Percentiles rank a stretch among this genome's conserved stretches.
phyloP scores from a whole-genome alignment of 2,113 vertebrate species.

The Chiloscyllium plagiosum region DNA sequence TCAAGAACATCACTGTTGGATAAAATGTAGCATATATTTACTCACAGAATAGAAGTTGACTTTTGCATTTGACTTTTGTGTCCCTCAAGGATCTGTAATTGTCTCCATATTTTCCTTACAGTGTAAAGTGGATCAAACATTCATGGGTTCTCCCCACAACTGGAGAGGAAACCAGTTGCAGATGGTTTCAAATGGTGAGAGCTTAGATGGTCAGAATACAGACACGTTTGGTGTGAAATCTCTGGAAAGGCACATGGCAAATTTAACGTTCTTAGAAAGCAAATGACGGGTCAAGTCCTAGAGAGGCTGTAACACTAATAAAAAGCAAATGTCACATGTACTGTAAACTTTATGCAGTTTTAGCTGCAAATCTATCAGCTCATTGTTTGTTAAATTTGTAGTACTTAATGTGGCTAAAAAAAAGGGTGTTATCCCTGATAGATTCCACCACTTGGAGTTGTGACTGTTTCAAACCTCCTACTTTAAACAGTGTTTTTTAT shows the following conservation, averaged over 20 bases:
- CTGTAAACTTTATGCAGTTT: slow-evolving; percentile 19
- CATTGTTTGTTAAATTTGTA: slow-evolving; percentile 18
- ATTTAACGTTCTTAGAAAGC: slow-evolving; percentile 74
- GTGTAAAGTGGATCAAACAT: slow-evolving; percentile 68
- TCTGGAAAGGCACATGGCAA: slow-evolving; percentile 71
- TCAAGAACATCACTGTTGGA: background rate
- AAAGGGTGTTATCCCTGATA: background rate
- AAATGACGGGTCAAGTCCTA: slow-evolving; percentile 55
- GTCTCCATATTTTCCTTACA: slow-evolving; percentile 43
- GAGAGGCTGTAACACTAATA: background rate
- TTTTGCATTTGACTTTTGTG: background rate
- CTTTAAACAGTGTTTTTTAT: background rate
- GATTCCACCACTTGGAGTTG: background rate
- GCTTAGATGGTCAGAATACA: slow-evolving; percentile 60
- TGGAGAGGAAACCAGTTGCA: slow-evolving; percentile 72
- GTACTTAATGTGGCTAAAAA: slow-evolving; percentile 6
- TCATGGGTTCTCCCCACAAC: slow-evolving; percentile 62
- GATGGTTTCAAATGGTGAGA: slow-evolving; percentile 58
- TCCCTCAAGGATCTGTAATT: background rate
- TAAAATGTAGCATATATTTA: background rate
- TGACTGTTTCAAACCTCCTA: slow-evolving; percentile 9
- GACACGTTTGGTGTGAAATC: slow-evolving; percentile 65
- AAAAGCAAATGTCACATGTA: slow-evolving; percentile 26
- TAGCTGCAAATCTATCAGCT: slow-evolving; percentile 7
- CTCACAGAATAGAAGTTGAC: background rate